phyloP scores from a whole-genome alignment of 2,888 invertebrate genomes.

The Rhagonycha lutea region DNA sequence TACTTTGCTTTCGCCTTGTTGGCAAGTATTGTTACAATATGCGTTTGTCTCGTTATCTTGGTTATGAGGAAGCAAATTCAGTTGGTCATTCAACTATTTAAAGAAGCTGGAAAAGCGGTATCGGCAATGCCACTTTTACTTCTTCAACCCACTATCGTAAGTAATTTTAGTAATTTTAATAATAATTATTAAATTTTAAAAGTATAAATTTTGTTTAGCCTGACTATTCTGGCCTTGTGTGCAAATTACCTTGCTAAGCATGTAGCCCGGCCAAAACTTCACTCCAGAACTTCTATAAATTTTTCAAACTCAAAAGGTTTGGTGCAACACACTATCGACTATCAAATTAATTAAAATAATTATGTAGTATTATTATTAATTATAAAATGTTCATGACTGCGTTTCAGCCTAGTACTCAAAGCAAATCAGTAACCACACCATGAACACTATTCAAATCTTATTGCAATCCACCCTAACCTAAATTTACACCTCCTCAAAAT shows the following conservation, averaged over 20 bases:
- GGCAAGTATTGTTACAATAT: constrained; percentile 60
- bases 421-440: too few relatives aligned
- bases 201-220: not conserved
- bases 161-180: not conserved
- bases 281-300: too few relatives aligned
- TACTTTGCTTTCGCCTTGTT: constrained; percentile 53
- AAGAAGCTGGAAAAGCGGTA: constrained; percentile 69
- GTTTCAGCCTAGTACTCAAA: too few relatives aligned
- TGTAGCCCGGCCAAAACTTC: too few relatives aligned
- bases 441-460: too few relatives aligned
- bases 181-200: not conserved
- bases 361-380: too few relatives aligned
- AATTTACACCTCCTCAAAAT: too few relatives aligned
- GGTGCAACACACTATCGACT: too few relatives aligned
- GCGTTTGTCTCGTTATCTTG: constrained; percentile 56
- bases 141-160: constrained; percentile 64
- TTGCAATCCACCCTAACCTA: too few relatives aligned
- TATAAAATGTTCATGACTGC: too few relatives aligned
- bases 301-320: too few relatives aligned
- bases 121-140: constrained; percentile 64
- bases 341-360: too few relatives aligned
- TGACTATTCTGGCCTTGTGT: not conserved
- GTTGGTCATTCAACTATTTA: constrained; percentile 66
- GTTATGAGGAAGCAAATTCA: constrained; percentile 65
- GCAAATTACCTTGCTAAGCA: not conserved